Evolutionary conservation across 2,888 invertebrate species (phyloP), one percentile per base, ranked within the genome.

Genomic region (Sinelater perroti): DNA sequence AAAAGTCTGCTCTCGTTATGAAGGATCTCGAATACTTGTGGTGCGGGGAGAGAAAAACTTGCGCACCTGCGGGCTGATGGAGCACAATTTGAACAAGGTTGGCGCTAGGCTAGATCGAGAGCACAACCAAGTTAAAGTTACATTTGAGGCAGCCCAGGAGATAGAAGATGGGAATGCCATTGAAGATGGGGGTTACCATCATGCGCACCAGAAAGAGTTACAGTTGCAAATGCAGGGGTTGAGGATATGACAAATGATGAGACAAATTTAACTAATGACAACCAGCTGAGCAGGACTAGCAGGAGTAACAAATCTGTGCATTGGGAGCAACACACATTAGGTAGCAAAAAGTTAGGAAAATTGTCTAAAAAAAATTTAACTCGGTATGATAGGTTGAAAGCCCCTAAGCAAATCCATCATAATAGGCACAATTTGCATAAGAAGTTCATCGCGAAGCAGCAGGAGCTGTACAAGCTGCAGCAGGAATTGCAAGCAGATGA

Each of bases 1-100:
- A 16, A 89, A 90, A 70, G 88, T 90, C 35, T 93, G 93, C 73
- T 92, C 93, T 7, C 84, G 89, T 72, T 89, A 85, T 73, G 85
- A 87, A 66, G 93, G 93, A 10, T 88, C 92, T 0, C 85, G 90
- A 56, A 87, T 93, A 70, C 79, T 93, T 67, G 89, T 93, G 1
- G 91, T 93, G 0, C 87, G 89, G 77, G 93, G 91, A 5, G 90
- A 89, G 40, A 86, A 86, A 68, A 87, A 87, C 72, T 78, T 93
- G 36, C 83, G 87, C 62, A 91, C 90, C 1, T 93, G 93, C 75
- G 90, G 89, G 1, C 81, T 93, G 62, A 77, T 91, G 64, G 88
- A 91, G 61, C 85, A 86, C 64, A 86, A 86, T 66, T 82, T 82
- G 66, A 84, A 86, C 67, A 88, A 86, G 70, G 81, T 83, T 64